Base-by-base conservation (phyloP, 1,140 invertebrate genomes). In the Linepithema humile region DNA sequence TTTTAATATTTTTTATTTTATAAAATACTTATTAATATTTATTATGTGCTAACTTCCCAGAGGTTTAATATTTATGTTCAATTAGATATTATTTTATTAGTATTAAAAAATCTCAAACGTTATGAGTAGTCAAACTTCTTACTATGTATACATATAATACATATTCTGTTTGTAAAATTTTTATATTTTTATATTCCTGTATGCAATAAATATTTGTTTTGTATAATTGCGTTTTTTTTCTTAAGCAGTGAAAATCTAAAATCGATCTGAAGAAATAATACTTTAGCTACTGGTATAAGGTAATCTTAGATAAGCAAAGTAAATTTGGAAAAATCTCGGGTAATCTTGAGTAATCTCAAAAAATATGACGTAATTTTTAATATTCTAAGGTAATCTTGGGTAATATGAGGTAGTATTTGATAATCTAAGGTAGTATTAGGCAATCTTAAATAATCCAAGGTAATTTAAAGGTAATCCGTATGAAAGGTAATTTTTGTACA, bases 121-220 rank as follows among this genome's bases (percentile, higher is more conserved):
- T n/a, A n/a, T n/a, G n/a, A n/a, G n/a, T 43, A 43, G 43, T 45
- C 43, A 15, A 45, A 48, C 45, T 48, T 48, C 12, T 48, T 17
- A 48, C 45, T 53, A 53, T 53, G n/a, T n/a, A n/a, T n/a, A n/a
- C n/a, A n/a, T n/a, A 20, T 53, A 53, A 53, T 55, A 55, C 17
- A 60, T 60, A 60, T 60, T 60, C 53, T 55, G 29, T 60, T 60
- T 60, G 29, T 7, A 7, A 60, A 60, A 60, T 35, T 60, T 60
- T 60, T 55, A 17, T 60, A 32, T 60, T 60, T 35, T 60, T 35
- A 6, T 60, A 15, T 60, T 60, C 17, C 17, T 60, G 26, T 57
- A 20, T 60, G 59, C 2, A 60, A 17, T 60, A 60, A 60, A 35
- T 17, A 60, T 38, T 35, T 60, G 29, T 60, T 35, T 60, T 60